These are phyloP conservation scores for Hemichromis elongatus DNA, from an alignment of 2,113 vertebrate genomes.

Conservation along the genomic window DNA sequence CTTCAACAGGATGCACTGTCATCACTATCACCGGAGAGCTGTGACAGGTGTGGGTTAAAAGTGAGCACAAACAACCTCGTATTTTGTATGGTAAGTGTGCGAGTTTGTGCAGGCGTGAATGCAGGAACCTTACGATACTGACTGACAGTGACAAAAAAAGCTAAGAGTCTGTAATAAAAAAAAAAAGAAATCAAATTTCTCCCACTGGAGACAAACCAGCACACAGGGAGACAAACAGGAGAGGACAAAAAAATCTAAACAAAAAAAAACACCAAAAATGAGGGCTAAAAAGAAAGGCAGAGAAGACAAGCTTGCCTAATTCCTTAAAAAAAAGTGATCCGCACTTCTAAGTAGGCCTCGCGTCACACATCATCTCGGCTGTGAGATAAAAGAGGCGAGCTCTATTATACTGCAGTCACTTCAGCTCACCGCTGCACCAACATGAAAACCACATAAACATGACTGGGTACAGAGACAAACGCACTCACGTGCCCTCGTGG, in stretches of 20 bases:
- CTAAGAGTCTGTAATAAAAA: not conserved
- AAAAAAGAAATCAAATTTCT: not conserved
- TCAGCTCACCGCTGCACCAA: not conserved
- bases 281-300: not conserved
- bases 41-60: not conserved
- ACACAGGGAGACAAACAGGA: not conserved
- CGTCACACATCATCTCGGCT: constrained; percentile 61
- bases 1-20: not conserved
- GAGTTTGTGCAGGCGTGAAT: not conserved
- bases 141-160: constrained; percentile 15
- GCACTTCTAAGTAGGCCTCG: constrained; percentile 30
- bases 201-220: not conserved
- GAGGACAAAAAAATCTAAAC: not conserved
- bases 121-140: not conserved
- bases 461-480: not conserved
- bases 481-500: not conserved
- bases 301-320: not conserved
- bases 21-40: not conserved
- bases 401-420: constrained; percentile 31
- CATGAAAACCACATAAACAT: not conserved
- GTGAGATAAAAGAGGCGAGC: constrained; percentile 50
- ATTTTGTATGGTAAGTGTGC: not conserved
- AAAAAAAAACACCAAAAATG: not conserved
- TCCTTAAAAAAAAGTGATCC: not conserved
- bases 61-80: not conserved